These are phyloP conservation scores for Achroia grisella DNA, from an alignment of 1,140 invertebrate genomes.

Conservation along the genomic window DNA sequence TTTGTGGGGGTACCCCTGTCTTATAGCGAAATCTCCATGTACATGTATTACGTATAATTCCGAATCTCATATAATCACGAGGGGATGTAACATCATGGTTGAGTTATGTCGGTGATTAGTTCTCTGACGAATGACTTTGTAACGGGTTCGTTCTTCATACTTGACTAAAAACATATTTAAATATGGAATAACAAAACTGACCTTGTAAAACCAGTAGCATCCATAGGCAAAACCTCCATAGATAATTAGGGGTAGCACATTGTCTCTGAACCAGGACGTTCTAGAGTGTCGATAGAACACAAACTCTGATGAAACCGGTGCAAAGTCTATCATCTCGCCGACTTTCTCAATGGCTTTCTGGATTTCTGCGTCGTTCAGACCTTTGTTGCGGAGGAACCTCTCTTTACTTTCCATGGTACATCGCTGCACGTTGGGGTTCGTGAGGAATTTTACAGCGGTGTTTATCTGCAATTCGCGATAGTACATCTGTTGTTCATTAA, in stretches of 20 bases:
- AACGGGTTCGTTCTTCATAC: too few species aligned
- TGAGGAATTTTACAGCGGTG: conserved; percentile 89
- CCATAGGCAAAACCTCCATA: conserved; percentile 82
- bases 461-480: conserved; percentile 76
- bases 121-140: too few species aligned
- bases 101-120: too few species aligned
- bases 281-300: conserved; percentile 58
- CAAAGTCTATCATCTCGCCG: conserved; percentile 41
- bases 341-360: conserved; percentile 79
- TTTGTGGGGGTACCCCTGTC: too few species aligned
- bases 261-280: conserved; percentile 77
- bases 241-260: conserved; percentile 79
- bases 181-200: too few species aligned
- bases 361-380: conserved; percentile 86
- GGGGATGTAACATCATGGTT: too few species aligned
- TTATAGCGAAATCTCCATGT: too few species aligned
- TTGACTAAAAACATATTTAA: too few species aligned
- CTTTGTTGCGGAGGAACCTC: conserved; percentile 86
- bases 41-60: too few species aligned
- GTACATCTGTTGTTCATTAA: too few species aligned
- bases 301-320: conserved; percentile 56
- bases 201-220: conserved; percentile 84
- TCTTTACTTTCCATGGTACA: conserved; percentile 85
- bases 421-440: conserved; percentile 85
- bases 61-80: too few species aligned